Percentiles rank a stretch among this genome's conserved stretches.
These are phyloP conservation scores for Drosophila rhopaloa DNA, from an alignment of 1,140 invertebrate genomes.

Conservation along the genomic window DNA sequence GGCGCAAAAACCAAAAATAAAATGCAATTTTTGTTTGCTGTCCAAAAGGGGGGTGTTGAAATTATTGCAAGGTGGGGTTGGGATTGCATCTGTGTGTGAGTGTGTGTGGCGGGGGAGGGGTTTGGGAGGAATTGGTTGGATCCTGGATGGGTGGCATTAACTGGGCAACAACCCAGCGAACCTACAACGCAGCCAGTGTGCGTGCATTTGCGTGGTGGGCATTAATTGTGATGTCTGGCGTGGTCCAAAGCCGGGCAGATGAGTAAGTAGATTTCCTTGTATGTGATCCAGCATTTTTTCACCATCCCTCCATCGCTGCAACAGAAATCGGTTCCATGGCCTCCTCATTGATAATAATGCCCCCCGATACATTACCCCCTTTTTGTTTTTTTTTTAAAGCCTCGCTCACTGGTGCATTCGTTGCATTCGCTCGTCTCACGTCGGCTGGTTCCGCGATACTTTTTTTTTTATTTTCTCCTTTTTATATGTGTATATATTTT, in stretches of 20 bases:
- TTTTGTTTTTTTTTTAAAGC: constrained; percentile 12
- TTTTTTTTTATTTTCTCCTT: constrained; percentile 47
- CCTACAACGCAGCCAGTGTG: constrained; percentile 21
- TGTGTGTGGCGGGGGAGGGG: not conserved
- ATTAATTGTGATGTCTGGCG: constrained; percentile 80
- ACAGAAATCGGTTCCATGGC: constrained; percentile 23
- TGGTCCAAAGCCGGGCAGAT: constrained; percentile 52
- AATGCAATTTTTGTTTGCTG: constrained; percentile 79
- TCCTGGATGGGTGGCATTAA: constrained; percentile 70
- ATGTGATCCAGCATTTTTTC: constrained; percentile 47
- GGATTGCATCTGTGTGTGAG: not conserved
- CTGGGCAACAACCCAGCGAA: constrained; percentile 36
- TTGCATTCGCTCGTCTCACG: constrained; percentile 41
- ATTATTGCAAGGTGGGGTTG: constrained; percentile 53
- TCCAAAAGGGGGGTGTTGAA: constrained; percentile 62
- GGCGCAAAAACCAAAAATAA: constrained; percentile 75
- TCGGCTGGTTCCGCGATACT: constrained; percentile 47
- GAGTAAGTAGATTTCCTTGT: constrained; percentile 83
- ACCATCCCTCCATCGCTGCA: constrained; percentile 4
- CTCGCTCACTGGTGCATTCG: constrained; percentile 45
- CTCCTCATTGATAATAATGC: constrained; percentile 81
- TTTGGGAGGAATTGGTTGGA: not conserved
- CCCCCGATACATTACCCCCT: constrained; percentile 23
- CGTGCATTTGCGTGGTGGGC: constrained; percentile 52
- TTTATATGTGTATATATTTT: constrained; percentile 36